Conservation (phyloP, 2,888 invertebrate species). For the Chalcosyrphus nemorum region DNA sequence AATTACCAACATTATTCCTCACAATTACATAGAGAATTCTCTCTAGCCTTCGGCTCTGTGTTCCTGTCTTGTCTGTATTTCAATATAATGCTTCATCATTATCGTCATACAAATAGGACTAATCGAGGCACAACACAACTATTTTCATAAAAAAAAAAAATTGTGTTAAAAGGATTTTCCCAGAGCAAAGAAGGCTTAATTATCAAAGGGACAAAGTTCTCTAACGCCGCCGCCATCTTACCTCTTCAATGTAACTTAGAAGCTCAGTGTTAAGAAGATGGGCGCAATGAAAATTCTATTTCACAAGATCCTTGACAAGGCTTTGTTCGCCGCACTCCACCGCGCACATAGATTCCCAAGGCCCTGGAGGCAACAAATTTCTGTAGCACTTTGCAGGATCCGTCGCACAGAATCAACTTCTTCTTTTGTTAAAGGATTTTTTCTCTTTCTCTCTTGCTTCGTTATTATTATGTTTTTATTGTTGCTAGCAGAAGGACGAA, state of each 20-base stretch:
- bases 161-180: conserved; percentile 51
- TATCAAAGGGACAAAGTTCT: conserved; percentile 58
- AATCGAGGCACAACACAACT: conserved; percentile 64
- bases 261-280: neutral
- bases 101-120: conserved; percentile 47
- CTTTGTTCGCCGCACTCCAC: conserved; percentile 31
- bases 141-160: conserved; percentile 17
- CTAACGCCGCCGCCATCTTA: neutral
- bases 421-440: conserved; percentile 39
- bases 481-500: neutral
- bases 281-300: conserved; percentile 34
- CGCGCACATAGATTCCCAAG: conserved; percentile 4
- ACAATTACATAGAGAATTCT: conserved; percentile 74
- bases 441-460: neutral
- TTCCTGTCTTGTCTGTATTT: conserved; percentile 18
- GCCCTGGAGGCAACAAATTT: conserved; percentile 30
- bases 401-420: neutral
- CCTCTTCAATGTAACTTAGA: conserved; percentile 24
- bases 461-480: conserved; percentile 11
- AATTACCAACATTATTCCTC: conserved; percentile 75
- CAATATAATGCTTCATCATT: conserved; percentile 45
- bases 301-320: conserved; percentile 45
- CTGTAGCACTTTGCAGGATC: conserved; percentile 35
- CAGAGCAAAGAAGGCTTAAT: conserved; percentile 53
- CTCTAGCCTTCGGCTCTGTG: conserved; percentile 48